Conservation (phyloP, 2,797 vertebrate species). For the Helicolenus hilgendorfi region DNA sequence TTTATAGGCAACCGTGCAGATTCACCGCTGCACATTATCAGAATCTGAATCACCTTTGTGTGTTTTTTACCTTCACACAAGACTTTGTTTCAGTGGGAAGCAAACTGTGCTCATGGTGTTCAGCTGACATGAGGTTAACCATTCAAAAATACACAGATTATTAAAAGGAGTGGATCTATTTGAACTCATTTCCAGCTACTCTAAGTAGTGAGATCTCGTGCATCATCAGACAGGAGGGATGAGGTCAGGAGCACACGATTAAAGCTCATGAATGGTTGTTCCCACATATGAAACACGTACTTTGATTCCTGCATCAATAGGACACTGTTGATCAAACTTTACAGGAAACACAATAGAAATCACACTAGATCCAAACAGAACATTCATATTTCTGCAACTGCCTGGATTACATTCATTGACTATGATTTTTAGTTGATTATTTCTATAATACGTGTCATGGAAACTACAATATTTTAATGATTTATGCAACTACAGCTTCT, state of each 20-base stretch:
- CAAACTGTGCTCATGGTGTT: neutral
- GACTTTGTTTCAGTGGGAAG: neutral
- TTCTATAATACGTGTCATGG: neutral
- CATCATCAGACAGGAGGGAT: neutral
- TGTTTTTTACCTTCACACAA: neutral
- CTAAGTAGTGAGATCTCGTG: neutral
- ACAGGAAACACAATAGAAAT: neutral
- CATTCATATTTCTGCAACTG: neutral
- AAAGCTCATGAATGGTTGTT: neutral
- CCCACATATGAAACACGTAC: neutral
- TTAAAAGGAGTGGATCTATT: neutral
- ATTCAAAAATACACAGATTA: neutral
- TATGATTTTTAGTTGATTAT: neutral
- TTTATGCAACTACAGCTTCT: neutral
- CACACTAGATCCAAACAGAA: neutral
- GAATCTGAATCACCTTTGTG: conserved; percentile 18
- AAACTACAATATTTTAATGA: neutral
- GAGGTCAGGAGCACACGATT: neutral
- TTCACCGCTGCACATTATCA: conserved; percentile 2
- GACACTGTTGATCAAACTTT: neutral
- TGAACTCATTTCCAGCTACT: neutral
- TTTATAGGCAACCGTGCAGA: conserved; percentile 59
- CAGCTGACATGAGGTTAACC: neutral
- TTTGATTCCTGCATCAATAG: neutral
- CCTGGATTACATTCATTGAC: neutral